Base-by-base conservation (phyloP, 1,140 invertebrate genomes). In the Pseudobourletiella spinata region DNA sequence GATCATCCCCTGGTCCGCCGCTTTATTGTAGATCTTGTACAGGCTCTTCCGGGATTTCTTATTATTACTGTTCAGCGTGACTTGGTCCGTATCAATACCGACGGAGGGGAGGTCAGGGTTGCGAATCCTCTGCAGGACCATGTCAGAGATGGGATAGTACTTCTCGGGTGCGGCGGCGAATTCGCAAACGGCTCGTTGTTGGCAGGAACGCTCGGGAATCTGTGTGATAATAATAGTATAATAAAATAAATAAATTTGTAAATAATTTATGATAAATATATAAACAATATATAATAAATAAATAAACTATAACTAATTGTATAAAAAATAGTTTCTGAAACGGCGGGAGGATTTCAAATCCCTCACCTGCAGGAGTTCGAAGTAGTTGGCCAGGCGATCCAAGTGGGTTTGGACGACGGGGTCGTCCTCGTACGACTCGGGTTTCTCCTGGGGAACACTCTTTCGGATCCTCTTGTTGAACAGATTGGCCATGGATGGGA, bases 141-240 rank as follows among this genome's bases (percentile, higher is more conserved):
- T 56, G 14, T 73, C 68, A 1, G 66, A 66, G 26, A 73, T 46
- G 14, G 73, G 73, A 3, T 63, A 69, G 52, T 61, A 74, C 22
- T 48, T 64, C 6, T 65, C 64, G 1, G 72, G 72, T 1, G 70
- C 61, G 1, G 71, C 65, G 0, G 72, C 63, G 51, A 74, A 55
- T 66, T 74, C 73, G 57, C 73, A 74, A n/a, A 73, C 28, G 0
- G 73, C 66, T 16, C 73, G 57, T 29, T 72, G 61, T 56, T 73
- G 72, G 44, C 73, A 74, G 11, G 62, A 28, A 16, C 67, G 22
- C 6, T 68, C 67, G 11, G 69, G 68, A 39, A 74, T 65, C 73
- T 74, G 63, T 35, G 18, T 29, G 24, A 2, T n/a, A 16, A n/a
- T n/a, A n/a, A n/a, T n/a, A n/a, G n/a, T n/a, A n/a, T n/a, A n/a